These are phyloP conservation scores for Hypocryptadius cinnamomeus DNA, from an alignment of 2,113 vertebrate genomes.

Conservation along the genomic window DNA sequence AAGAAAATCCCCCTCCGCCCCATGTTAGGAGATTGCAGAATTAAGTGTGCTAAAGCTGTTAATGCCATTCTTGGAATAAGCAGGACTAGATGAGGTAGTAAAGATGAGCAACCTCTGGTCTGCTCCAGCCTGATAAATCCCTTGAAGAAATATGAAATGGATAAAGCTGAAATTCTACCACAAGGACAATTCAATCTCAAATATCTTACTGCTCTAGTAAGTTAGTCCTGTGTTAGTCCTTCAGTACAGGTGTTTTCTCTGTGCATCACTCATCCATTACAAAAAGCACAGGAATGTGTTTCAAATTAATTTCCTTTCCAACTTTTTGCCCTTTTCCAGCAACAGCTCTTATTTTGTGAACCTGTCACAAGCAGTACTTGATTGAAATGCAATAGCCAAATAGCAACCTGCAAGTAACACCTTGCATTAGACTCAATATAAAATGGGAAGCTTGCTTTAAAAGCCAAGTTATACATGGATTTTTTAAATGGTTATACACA, in stretches of 20 bases:
- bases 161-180: background rate
- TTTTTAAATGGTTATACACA: background rate
- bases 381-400: background rate
- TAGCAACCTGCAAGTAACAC: background rate
- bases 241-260: background rate
- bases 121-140: background rate
- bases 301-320: background rate
- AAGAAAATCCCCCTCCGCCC: background rate
- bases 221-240: background rate
- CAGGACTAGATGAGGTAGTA: background rate
- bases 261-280: background rate
- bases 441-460: background rate
- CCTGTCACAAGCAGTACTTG: background rate
- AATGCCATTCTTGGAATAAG: background rate
- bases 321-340: background rate
- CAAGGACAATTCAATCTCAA: background rate
- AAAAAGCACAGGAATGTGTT: background rate
- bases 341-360: background rate
- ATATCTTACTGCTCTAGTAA: background rate
- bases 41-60: background rate
- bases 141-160: background rate
- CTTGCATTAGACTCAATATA: background rate
- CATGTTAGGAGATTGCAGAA: background rate
- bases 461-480: background rate
- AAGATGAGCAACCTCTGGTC: background rate